phyloP scores from a whole-genome alignment of 2,113 vertebrate genomes.

The Dasyornis broadbenti region DNA sequence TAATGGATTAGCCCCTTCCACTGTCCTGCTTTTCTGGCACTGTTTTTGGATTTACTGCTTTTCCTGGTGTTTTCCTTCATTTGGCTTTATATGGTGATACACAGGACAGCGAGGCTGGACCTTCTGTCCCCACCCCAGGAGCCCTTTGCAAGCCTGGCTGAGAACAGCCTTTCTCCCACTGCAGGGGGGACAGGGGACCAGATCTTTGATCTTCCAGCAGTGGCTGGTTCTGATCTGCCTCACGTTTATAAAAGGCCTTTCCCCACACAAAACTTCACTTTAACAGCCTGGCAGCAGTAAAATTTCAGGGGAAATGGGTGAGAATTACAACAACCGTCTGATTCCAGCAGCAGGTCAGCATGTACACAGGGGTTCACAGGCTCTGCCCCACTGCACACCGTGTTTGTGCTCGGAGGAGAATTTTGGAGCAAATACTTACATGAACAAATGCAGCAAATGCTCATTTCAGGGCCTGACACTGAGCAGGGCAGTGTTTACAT shows the following conservation, averaged over 20 bases:
- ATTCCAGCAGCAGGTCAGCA: background rate
- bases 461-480: background rate
- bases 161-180: background rate
- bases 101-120: background rate
- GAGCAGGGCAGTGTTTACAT: background rate
- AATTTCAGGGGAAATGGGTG: background rate
- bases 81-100: background rate
- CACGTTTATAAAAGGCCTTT: background rate
- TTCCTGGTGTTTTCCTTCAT: background rate
- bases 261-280: background rate
- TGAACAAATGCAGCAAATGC: background rate
- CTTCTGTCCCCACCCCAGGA: background rate
- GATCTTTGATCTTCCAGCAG: background rate
- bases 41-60: background rate
- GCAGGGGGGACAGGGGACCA: background rate
- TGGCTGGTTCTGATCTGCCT: background rate
- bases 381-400: background rate
- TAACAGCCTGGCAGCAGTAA: accelerated
- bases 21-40: background rate
- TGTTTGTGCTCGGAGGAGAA: background rate
- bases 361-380: background rate
- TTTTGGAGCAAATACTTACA: background rate
- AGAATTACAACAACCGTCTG: background rate
- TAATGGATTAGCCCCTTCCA: background rate
- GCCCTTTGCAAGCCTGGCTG: background rate